Conservation (phyloP, 1,140 invertebrate genomes). For the Bilobella aurantiaca region DNA sequence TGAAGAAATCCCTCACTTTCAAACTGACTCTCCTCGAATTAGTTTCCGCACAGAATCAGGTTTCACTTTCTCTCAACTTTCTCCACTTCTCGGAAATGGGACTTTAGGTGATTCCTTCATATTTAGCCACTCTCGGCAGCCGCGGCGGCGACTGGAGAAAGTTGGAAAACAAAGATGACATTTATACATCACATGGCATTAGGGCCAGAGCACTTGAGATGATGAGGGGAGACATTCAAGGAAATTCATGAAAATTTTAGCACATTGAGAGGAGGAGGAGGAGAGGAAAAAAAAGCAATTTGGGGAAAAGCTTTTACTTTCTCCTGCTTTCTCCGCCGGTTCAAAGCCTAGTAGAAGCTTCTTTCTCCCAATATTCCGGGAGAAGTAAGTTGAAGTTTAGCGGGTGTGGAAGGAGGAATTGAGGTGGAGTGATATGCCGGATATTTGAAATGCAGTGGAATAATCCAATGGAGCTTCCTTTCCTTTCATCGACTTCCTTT, state of each 20-base stretch:
- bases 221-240: constrained; percentile 16
- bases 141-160: not conserved
- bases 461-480: constrained; percentile 3
- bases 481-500: not conserved
- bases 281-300: constrained; percentile 33
- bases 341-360: no score
- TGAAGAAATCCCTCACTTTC: no score
- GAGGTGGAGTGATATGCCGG: constrained; percentile 37
- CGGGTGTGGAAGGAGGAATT: constrained; percentile 39
- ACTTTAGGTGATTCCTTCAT: not conserved
- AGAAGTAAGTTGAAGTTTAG: constrained; percentile 37
- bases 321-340: not conserved
- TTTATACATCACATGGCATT: constrained; percentile 31
- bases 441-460: constrained; percentile 9
- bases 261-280: constrained; percentile 15
- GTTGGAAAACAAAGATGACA: constrained; percentile 31
- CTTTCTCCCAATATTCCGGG: constrained; percentile 19
- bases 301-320: constrained; percentile 36
- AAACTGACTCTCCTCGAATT: no score
- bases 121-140: not conserved
- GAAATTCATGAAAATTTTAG: constrained; percentile 35
- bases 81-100: no score
- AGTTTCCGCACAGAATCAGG: no score
- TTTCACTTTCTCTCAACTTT: no score
- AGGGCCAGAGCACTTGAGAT: constrained; percentile 25